A percentile compares a stretch with the other conserved stretches of the same genome.
phyloP scores from a whole-genome alignment of 2,888 invertebrate species.

The Caenorhabditis sp. region DNA sequence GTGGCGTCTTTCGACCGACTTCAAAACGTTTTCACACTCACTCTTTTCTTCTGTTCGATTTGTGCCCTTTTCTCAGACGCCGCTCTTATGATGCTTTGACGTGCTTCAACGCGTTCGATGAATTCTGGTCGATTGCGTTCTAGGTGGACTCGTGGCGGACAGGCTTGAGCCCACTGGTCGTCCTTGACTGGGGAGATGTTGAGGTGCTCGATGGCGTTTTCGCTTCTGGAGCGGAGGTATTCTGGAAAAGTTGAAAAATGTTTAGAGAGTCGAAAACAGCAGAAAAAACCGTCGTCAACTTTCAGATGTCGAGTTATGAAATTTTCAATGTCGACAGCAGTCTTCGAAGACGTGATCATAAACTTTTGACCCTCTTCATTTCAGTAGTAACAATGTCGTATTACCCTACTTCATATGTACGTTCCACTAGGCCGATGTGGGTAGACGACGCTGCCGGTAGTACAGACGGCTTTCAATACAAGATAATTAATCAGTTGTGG shows the following conservation, averaged over 20 bases:
- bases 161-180: constrained; percentile 41
- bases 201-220: constrained; percentile 59
- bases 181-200: constrained; percentile 59
- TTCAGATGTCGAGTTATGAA: too few relatives aligned
- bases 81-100: constrained; percentile 56
- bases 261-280: background rate
- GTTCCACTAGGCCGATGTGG: too few relatives aligned
- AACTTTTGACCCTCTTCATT: too few relatives aligned
- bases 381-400: too few relatives aligned
- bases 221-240: constrained; percentile 26
- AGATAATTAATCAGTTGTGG: too few relatives aligned
- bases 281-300: too few relatives aligned
- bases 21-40: constrained; percentile 18
- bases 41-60: constrained; percentile 57
- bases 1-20: background rate
- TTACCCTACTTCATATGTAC: too few relatives aligned
- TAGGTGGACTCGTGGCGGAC: constrained; percentile 56
- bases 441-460: too few relatives aligned
- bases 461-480: too few relatives aligned
- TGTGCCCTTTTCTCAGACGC: constrained; percentile 50
- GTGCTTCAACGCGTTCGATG: constrained; percentile 54
- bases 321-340: too few relatives aligned
- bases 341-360: too few relatives aligned
- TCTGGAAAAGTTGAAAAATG: constrained; percentile 3
- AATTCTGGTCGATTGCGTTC: constrained; percentile 62